A percentile compares a stretch with the other conserved stretches of the same genome.
Evolutionary conservation across 2,797 vertebrate species (phyloP).

Genomic region (Hybognathus amarus): DNA sequence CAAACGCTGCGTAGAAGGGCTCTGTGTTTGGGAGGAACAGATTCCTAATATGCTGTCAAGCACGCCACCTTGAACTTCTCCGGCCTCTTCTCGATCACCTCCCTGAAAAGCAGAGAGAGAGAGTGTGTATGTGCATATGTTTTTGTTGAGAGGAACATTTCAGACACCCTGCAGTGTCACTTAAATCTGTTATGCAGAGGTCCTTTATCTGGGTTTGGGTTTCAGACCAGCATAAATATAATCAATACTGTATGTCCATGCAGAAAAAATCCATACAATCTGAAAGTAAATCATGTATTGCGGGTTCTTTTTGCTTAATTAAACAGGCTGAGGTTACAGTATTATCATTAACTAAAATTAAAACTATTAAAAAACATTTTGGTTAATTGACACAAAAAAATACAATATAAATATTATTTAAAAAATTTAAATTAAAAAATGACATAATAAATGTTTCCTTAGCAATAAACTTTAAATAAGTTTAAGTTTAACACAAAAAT

Average conservation of each 20-base stretch:
- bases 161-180: background rate
- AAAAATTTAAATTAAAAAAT: no score
- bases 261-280: background rate
- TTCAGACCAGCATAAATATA: background rate
- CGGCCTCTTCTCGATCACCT: slow-evolving; percentile 98
- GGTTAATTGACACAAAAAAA: no score
- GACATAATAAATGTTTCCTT: no score
- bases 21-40: slow-evolving; percentile 92
- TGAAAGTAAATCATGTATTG: background rate
- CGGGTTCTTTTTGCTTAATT: no score
- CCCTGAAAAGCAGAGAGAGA: slow-evolving; percentile 72
- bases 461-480: no score
- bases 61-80: slow-evolving; percentile 99
- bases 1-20: slow-evolving; percentile 97
- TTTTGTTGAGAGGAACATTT: background rate
- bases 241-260: background rate
- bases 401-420: no score
- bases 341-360: no score
- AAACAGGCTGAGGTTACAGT: no score
- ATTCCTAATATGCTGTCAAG: slow-evolving; percentile 93
- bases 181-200: background rate
- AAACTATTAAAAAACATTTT: no score
- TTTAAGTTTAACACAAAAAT: no score
- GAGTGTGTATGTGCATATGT: background rate
- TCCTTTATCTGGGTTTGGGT: background rate